Conservation (phyloP, 1,140 invertebrate genomes). For the Melitaea cinxia region DNA sequence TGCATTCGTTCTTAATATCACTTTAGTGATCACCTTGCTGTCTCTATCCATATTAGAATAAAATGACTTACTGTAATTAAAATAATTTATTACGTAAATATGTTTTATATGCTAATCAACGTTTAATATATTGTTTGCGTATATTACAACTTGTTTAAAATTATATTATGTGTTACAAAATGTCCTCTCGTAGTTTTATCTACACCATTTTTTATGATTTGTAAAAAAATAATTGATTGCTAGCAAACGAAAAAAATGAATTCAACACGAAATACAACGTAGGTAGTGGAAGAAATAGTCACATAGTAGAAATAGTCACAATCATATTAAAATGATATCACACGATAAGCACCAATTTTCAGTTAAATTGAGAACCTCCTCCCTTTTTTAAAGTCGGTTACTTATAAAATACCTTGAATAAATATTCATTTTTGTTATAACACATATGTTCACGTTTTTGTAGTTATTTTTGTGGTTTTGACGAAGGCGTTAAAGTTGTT, state of each 20-base stretch:
- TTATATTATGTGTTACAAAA: background rate
- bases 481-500: constrained; percentile 11
- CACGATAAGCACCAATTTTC: too few species aligned
- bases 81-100: constrained; percentile 26
- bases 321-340: too few species aligned
- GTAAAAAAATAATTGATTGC: too few species aligned
- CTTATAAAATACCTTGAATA: too few species aligned
- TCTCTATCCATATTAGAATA: background rate
- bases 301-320: too few species aligned
- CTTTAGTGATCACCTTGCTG: background rate
- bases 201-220: too few species aligned
- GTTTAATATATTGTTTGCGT: constrained; percentile 19
- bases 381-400: too few species aligned
- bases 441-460: background rate
- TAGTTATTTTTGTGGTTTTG: background rate
- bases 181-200: background rate
- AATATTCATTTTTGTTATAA: background rate
- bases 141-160: constrained; percentile 12
- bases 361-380: too few species aligned
- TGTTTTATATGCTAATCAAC: constrained; percentile 24
- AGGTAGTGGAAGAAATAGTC: too few species aligned
- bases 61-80: constrained; percentile 21
- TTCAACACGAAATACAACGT: too few species aligned
- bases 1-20: background rate
- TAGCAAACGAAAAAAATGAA: too few species aligned